Evolutionary conservation across 2,113 vertebrate genomes (phyloP).

Genomic region (Tyto alba): DNA sequence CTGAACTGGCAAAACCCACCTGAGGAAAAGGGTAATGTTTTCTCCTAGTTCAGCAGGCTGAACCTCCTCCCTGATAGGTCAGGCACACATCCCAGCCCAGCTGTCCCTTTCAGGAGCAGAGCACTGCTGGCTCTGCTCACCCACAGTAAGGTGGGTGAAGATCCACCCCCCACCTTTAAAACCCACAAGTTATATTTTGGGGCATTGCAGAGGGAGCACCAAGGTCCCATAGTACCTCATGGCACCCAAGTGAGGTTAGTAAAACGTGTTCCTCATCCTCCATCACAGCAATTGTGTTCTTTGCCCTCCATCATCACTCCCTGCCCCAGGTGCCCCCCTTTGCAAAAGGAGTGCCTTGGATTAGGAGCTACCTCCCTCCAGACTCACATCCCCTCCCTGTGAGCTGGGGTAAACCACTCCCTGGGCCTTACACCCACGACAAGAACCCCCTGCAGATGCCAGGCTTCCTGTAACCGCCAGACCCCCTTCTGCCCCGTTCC

Average conservation of each 20-base stretch:
- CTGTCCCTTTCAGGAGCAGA: background rate
- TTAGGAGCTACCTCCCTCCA: background rate
- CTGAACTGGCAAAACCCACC: background rate
- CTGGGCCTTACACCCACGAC: background rate
- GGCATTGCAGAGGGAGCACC: background rate
- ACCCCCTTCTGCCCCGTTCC: background rate
- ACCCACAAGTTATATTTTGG: background rate
- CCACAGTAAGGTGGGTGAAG: background rate
- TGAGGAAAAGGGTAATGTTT: background rate
- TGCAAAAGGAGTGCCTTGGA: background rate
- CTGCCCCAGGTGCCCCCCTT: no score
- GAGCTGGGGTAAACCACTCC: background rate
- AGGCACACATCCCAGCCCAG: fast-evolving
- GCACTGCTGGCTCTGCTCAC: fast-evolving
- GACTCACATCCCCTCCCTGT: background rate
- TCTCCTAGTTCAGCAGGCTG: background rate
- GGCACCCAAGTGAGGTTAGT: fast-evolving
- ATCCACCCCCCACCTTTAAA: background rate
- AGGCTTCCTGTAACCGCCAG: background rate
- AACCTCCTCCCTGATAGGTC: background rate
- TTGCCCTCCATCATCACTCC: no score
- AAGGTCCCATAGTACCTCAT: background rate
- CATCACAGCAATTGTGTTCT: no score
- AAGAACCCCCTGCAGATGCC: background rate
- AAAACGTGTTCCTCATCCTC: background rate